These are phyloP conservation scores for Clitarchus hookeri DNA, from an alignment of 2,888 invertebrate genomes.

Conservation along the genomic window DNA sequence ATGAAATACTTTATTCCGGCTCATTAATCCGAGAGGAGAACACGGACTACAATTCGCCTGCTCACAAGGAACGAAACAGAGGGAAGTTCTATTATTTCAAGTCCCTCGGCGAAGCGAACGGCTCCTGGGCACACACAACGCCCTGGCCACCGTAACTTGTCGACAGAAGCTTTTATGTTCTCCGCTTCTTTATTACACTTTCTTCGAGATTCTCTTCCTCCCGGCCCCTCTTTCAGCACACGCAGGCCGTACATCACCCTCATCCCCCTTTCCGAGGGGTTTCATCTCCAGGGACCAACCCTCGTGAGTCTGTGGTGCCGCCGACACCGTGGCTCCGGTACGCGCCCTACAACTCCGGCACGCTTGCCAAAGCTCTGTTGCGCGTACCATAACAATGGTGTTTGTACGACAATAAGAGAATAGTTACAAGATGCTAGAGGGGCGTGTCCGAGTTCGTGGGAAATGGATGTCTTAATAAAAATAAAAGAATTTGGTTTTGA, in stretches of 20 bases:
- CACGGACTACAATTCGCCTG: background rate
- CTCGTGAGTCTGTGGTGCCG: background rate
- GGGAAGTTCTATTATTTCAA: background rate
- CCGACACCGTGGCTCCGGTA: background rate
- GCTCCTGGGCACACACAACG: background rate
- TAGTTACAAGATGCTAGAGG: too few relatives aligned
- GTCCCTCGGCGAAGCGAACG: background rate
- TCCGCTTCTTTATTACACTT: slow-evolving; percentile 5
- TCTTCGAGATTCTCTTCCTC: slow-evolving; percentile 14
- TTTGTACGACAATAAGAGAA: too few relatives aligned
- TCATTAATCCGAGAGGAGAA: background rate
- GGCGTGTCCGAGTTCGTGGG: too few relatives aligned
- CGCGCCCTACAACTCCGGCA: background rate
- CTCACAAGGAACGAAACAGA: background rate
- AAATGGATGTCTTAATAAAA: too few relatives aligned
- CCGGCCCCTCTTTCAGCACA: background rate
- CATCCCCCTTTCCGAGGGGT: background rate
- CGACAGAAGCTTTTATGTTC: background rate
- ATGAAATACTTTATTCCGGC: background rate
- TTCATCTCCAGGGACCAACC: background rate
- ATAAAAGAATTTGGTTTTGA: too few relatives aligned
- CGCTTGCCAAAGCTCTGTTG: background rate
- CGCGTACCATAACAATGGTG: background rate
- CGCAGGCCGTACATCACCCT: background rate
- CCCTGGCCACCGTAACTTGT: background rate